Percentiles rank a stretch among this genome's conserved stretches.
These are phyloP conservation scores for Macquaria australasica DNA, from an alignment of 2,113 vertebrate species.

Conservation along the genomic window DNA sequence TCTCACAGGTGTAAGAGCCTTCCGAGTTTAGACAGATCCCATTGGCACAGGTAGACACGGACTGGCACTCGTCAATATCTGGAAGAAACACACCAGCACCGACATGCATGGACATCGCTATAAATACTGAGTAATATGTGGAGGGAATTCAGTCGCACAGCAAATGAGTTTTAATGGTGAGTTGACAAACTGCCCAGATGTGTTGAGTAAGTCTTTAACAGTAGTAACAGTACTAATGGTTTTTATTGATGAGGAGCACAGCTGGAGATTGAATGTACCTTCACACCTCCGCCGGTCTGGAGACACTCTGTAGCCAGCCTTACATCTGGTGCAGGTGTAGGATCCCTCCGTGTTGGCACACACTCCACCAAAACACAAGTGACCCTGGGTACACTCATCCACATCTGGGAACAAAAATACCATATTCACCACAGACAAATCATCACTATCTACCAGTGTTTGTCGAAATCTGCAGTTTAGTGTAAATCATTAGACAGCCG, in stretches of 20 bases:
- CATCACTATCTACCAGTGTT: neutral
- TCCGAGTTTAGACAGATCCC: constrained; percentile 86
- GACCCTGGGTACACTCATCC: constrained; percentile 85
- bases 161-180: constrained; percentile 16
- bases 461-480: neutral
- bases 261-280: constrained; percentile 81
- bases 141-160: constrained; percentile 10
- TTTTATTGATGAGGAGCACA: constrained; percentile 41
- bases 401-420: constrained; percentile 83
- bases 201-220: constrained; percentile 33
- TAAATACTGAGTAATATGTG: neutral
- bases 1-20: constrained; percentile 82
- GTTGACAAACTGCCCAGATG: constrained; percentile 33
- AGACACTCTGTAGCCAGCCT: constrained; percentile 86
- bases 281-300: constrained; percentile 87
- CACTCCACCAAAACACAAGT: constrained; percentile 85
- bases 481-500: constrained; percentile 19
- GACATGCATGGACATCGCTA: constrained; percentile 6
- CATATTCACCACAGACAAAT: constrained; percentile 13
- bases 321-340: constrained; percentile 88
- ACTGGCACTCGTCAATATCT: constrained; percentile 86
- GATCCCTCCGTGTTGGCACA: constrained; percentile 91
- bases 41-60: constrained; percentile 76
- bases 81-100: constrained; percentile 39
- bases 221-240: constrained; percentile 15